phyloP scores from a whole-genome alignment of 2,888 invertebrate genomes.

The Dasypolia templi region DNA sequence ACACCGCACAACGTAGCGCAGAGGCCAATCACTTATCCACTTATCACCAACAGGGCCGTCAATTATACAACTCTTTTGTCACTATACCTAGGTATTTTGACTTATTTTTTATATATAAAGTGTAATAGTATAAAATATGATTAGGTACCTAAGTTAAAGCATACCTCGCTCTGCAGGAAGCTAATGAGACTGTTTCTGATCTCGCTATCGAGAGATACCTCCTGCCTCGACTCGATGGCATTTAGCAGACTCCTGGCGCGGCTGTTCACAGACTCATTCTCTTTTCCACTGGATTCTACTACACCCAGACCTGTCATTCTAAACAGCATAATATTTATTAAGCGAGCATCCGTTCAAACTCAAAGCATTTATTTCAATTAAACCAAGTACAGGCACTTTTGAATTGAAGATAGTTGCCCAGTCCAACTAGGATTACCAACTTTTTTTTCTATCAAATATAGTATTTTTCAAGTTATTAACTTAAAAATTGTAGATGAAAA shows the following conservation, averaged over 20 bases:
- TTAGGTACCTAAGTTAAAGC: neutral
- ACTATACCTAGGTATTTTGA: neutral
- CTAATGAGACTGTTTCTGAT: slow-evolving; percentile 73
- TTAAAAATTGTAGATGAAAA: too few species aligned
- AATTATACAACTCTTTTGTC: too few species aligned
- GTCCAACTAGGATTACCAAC: too few species aligned
- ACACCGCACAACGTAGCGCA: neutral
- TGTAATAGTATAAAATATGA: neutral
- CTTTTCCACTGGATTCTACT: slow-evolving; percentile 22
- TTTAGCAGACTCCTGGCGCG: slow-evolving; percentile 75
- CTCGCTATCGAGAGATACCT: slow-evolving; percentile 71
- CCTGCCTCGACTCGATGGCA: slow-evolving; percentile 75
- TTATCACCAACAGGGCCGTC: neutral
- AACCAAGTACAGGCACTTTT: neutral
- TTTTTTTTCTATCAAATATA: too few species aligned
- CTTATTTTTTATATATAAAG: too few species aligned
- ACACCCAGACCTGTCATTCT: slow-evolving; percentile 57
- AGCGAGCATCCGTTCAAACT: neutral
- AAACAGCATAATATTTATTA: neutral
- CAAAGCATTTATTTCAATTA: too few species aligned
- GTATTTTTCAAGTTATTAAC: too few species aligned
- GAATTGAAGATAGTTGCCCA: too few species aligned
- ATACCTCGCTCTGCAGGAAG: slow-evolving; percentile 82
- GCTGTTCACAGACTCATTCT: slow-evolving; percentile 57
- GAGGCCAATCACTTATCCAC: neutral